Percentiles rank a stretch among this genome's conserved stretches.
Conservation (phyloP, 2,113 vertebrate genomes). For the Bos javanicus region DNA sequence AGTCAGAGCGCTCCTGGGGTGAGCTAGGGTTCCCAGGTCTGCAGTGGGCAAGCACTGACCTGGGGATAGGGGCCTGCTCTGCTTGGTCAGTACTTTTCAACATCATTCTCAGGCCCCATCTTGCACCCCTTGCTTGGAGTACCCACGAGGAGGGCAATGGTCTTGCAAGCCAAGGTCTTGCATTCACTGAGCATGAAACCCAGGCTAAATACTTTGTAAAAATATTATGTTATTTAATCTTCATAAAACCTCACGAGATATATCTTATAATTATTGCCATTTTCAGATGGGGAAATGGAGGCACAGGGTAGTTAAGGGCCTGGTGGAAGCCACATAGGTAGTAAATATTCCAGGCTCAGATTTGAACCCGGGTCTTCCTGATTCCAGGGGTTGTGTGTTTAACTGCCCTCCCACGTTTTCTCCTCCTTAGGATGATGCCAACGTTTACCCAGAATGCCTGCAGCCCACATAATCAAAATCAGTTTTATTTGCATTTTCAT, state of each 20-base stretch:
- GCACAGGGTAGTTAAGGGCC: background rate
- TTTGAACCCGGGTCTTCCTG: background rate
- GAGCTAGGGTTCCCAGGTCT: background rate
- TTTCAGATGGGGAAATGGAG: background rate
- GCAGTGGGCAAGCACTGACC: background rate
- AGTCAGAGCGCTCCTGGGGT: slow-evolving; percentile 2
- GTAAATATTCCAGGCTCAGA: background rate
- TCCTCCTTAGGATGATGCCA: background rate
- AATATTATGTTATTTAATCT: slow-evolving; percentile 19
- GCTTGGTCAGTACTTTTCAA: background rate
- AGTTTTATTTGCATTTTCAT: background rate
- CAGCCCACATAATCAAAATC: background rate
- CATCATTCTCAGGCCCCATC: background rate
- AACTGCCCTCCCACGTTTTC: background rate
- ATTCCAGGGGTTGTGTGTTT: background rate
- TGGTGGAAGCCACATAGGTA: background rate
- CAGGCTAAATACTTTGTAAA: background rate
- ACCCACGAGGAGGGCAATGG: background rate
- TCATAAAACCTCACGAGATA: background rate
- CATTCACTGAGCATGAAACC: background rate
- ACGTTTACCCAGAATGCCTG: background rate
- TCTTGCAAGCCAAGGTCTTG: background rate
- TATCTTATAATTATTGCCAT: background rate
- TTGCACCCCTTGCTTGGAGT: background rate
- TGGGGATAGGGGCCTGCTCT: background rate